phyloP scores from a whole-genome alignment of 2,888 invertebrate genomes.

The Hyppa rectilinea region DNA sequence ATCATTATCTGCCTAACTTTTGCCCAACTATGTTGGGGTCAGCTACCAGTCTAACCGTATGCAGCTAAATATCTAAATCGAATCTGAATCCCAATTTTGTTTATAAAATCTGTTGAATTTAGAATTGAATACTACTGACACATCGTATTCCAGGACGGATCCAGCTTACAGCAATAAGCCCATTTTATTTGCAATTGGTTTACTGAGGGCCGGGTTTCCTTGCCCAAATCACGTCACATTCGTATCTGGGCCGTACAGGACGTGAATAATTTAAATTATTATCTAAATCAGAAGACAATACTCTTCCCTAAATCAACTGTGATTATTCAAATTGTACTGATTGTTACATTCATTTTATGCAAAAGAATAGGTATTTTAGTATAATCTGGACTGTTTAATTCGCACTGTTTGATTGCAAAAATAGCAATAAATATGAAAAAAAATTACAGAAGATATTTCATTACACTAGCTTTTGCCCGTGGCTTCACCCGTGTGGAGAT shows the following conservation, averaged over 20 bases:
- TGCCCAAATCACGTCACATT: conserved; percentile 11
- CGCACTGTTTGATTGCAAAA: background rate
- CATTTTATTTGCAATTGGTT: conserved; percentile 34
- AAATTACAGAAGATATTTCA: conserved; percentile 15
- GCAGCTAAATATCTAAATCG: no score
- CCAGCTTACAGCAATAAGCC: conserved; percentile 4
- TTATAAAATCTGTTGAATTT: conserved; percentile 4
- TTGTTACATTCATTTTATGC: conserved; percentile 7
- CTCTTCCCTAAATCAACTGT: conserved; percentile 8
- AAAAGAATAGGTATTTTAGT: conserved; percentile 5
- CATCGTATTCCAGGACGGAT: background rate
- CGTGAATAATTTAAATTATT: conserved; percentile 31
- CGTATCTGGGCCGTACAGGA: background rate
- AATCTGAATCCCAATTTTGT: background rate
- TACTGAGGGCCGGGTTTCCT: background rate
- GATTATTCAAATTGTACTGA: conserved; percentile 25
- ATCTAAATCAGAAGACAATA: conserved; percentile 35
- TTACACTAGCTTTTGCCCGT: no score
- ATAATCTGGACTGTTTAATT: background rate
- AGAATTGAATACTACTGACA: background rate
- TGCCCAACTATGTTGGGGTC: no score
- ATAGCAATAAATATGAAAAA: conserved; percentile 5
- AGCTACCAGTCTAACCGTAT: no score
- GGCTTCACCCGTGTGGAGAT: no score
- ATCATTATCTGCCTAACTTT: no score